Evolutionary conservation across 2,797 vertebrate genomes (phyloP).

Genomic region (Sebastes hubbsi): DNA sequence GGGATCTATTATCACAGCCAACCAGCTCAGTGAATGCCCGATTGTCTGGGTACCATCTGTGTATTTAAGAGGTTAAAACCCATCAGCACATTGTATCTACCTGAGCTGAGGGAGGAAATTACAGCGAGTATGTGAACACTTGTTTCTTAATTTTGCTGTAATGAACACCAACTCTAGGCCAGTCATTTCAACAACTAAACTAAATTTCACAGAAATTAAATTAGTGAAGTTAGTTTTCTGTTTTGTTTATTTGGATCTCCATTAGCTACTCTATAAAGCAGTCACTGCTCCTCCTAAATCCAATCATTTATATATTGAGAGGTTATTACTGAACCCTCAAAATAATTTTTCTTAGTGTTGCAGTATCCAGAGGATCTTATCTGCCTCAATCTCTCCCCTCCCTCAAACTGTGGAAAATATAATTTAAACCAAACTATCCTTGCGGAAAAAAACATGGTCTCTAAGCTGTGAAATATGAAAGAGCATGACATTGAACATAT

Average conservation of each 20-base stretch:
- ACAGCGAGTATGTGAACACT: background rate
- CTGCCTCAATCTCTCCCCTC: background rate
- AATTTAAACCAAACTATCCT: conserved; percentile 7
- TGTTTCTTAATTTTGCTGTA: background rate
- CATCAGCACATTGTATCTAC: background rate
- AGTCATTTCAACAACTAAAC: background rate
- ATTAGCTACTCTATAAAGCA: background rate
- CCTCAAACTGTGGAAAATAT: background rate
- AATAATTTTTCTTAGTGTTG: background rate
- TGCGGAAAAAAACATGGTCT: background rate
- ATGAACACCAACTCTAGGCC: background rate
- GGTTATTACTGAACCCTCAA: background rate
- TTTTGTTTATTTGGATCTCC: background rate
- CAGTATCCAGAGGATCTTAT: background rate
- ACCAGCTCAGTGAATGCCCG: conserved; percentile 6
- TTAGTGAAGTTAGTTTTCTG: background rate
- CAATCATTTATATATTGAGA: background rate
- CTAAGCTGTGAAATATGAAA: conserved; percentile 12
- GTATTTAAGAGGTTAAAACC: conserved; percentile 4
- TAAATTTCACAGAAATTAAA: background rate
- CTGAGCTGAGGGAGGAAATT: background rate
- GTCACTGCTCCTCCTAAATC: background rate
- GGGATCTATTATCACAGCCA: conserved; percentile 34
- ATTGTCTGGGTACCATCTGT: conserved; percentile 15
- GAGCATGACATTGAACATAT: conserved; percentile 2